Base-by-base conservation (phyloP, 1,140 invertebrate species). In the Semibalanus balanoides region DNA sequence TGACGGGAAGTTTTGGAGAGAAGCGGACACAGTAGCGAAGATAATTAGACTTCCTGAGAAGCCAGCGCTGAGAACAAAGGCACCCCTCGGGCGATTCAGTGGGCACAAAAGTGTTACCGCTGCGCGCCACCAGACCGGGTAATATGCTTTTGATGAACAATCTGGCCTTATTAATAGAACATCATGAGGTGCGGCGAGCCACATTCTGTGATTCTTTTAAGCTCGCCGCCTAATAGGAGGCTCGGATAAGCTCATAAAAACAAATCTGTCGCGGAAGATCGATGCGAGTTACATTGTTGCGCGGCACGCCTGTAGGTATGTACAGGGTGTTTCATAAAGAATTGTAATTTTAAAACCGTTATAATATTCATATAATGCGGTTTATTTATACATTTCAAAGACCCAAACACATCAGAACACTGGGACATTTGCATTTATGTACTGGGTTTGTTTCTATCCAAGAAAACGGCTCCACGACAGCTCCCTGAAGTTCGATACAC, bases 121-220 rank as follows among this genome's bases (percentile, higher is more conserved):
- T n/a, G 14, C 51, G 22, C 14, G 51, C 51, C 3, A 1, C 22
- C 14, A 22, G 3, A 14, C 51, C 11, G 51, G 22, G 11, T 64
- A 64, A 64, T 64, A 64, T 64, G 51, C 22, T 64, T 64, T 64
- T 64, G 51, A 64, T 64, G 51, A 64, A 64, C 51, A 64, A 64
- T 64, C 22, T 64, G 14, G 11, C 51, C 51, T 64, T 14, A 64
- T 64, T 64, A 64, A 22, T 22, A 25, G 51, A 64, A 14, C 51
- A 25, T 64, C 51, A 64, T 64, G 22, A 64, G 51, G 51, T 64
- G 51, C 51, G 22, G 1, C 11, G 7, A 25, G 51, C 1, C 11
- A 19, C 51, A 64, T 64, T 64, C 51, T 64, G 11, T 19, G 51
- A 1, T 64, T 11, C 51, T 64, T 64, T 64, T 19, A 64, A 25